These are phyloP conservation scores for Aproaerema taeniolella DNA, from an alignment of 2,888 invertebrate species.

Conservation along the genomic window DNA sequence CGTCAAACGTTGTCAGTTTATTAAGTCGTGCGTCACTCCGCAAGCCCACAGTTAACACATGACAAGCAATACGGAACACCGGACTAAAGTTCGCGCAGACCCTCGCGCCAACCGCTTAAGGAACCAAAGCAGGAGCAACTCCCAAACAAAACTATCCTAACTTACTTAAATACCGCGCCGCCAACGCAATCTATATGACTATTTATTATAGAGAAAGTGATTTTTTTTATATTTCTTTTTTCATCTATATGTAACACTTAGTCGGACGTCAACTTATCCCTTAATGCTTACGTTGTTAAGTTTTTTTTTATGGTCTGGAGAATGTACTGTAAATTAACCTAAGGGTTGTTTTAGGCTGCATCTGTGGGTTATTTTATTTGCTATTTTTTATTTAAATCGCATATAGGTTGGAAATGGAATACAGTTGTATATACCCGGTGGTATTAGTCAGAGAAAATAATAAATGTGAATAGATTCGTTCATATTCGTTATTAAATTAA, in stretches of 20 bases:
- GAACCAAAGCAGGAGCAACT: slow-evolving; percentile 5
- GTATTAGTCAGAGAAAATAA: too few relatives aligned
- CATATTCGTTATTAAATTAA: too few relatives aligned
- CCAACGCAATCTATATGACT: slow-evolving; percentile 50
- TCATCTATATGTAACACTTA: slow-evolving; percentile 56
- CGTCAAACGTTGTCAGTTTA: too few relatives aligned
- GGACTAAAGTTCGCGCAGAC: slow-evolving; percentile 25
- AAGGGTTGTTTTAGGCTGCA: slow-evolving; percentile 39
- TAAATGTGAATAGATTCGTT: too few relatives aligned
- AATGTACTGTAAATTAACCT: slow-evolving; percentile 57
- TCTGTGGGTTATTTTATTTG: slow-evolving; percentile 14
- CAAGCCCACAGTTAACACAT: slow-evolving; percentile 28
- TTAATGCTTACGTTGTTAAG: slow-evolving; percentile 36
- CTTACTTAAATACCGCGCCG: slow-evolving; percentile 46
- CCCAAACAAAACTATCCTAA: slow-evolving; percentile 40
- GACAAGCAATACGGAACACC: slow-evolving; percentile 37
- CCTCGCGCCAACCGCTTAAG: slow-evolving; percentile 18
- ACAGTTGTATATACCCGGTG: too few relatives aligned
- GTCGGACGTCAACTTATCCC: slow-evolving; percentile 68
- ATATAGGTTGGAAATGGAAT: too few relatives aligned
- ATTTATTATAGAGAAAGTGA: slow-evolving; percentile 56
- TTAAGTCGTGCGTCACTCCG: slow-evolving; percentile 24
- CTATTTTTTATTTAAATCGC: too few relatives aligned
- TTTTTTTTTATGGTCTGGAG: slow-evolving; percentile 39
- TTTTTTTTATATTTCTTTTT: slow-evolving; percentile 57